Conservation (phyloP, 2,888 invertebrate genomes). For the Athalia circularis region DNA sequence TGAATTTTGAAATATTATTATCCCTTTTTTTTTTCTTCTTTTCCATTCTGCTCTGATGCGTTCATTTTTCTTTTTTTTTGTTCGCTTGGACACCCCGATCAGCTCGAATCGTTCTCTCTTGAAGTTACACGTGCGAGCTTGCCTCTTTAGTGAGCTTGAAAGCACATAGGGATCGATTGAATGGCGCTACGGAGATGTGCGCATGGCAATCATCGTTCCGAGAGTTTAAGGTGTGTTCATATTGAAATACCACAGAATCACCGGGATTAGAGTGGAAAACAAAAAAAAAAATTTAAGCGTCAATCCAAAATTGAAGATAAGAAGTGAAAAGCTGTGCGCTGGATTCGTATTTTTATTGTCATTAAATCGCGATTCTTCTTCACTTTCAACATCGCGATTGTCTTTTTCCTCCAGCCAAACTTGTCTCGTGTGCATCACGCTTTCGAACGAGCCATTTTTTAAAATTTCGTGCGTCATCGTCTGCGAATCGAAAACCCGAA, state of each 20-base stretch:
- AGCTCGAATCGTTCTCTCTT: conserved; percentile 39
- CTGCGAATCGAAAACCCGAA: too few relatives aligned
- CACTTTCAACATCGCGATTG: too few relatives aligned
- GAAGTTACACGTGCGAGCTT: conserved; percentile 42
- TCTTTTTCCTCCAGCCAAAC: too few relatives aligned
- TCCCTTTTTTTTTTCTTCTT: neutral
- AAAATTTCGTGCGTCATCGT: too few relatives aligned
- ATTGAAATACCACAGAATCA: neutral
- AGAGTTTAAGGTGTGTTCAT: conserved; percentile 34
- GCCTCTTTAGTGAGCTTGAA: conserved; percentile 42
- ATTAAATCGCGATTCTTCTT: too few relatives aligned
- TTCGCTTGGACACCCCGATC: conserved; percentile 34
- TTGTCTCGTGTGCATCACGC: too few relatives aligned
- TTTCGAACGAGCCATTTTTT: too few relatives aligned
- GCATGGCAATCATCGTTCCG: conserved; percentile 38
- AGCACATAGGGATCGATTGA: conserved; percentile 41
- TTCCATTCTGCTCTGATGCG: neutral
- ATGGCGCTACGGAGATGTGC: conserved; percentile 38
- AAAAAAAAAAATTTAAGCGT: too few relatives aligned
- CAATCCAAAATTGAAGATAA: too few relatives aligned
- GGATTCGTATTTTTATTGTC: too few relatives aligned
- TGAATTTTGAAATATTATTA: neutral
- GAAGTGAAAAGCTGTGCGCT: too few relatives aligned
- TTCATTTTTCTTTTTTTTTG: neutral
- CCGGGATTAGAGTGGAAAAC: too few relatives aligned